Conservation (phyloP, 2,113 vertebrate genomes). For the Oryzias javanicus region DNA sequence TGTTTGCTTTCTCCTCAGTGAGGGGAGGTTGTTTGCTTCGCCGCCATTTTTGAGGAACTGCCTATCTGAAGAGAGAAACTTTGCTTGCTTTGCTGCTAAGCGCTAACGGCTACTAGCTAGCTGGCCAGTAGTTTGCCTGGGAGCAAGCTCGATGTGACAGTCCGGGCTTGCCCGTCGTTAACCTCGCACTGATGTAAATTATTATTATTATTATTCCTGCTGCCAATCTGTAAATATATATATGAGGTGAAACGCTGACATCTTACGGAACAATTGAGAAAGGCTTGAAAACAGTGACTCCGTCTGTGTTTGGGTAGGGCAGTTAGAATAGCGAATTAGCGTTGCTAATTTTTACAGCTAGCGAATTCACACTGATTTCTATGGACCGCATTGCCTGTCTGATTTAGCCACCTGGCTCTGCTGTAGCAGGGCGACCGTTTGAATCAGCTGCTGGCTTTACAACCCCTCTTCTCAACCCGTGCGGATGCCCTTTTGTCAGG, state of each 20-base stretch:
- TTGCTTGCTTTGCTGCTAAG: constrained; percentile 44
- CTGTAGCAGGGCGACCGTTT: constrained; percentile 21
- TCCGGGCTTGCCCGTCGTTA: constrained; percentile 38
- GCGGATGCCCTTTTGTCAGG: constrained; percentile 39
- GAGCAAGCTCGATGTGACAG: constrained; percentile 40
- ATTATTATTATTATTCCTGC: not conserved
- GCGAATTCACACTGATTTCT: constrained; percentile 47
- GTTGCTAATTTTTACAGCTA: constrained; percentile 45
- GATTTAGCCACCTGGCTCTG: constrained; percentile 39
- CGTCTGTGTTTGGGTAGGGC: not conserved
- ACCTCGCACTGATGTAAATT: constrained; percentile 11
- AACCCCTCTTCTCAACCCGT: constrained; percentile 7
- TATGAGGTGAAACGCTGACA: constrained; percentile 7
- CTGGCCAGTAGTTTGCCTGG: constrained; percentile 11
- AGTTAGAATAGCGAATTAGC: constrained; percentile 46
- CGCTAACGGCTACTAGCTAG: constrained; percentile 42
- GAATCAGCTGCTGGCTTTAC: not conserved
- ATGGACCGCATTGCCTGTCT: constrained; percentile 40
- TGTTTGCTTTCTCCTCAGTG: constrained; percentile 33
- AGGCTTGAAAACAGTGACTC: not conserved
- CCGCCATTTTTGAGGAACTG: constrained; percentile 81
- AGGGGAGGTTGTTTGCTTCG: constrained; percentile 62
- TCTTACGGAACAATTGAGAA: not conserved
- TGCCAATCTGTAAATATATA: not conserved
- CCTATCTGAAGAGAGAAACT: constrained; percentile 69